A percentile compares a stretch with the other conserved stretches of the same genome.
Conservation (phyloP, 1,140 invertebrate genomes). For the Andrena cerasifolii region DNA sequence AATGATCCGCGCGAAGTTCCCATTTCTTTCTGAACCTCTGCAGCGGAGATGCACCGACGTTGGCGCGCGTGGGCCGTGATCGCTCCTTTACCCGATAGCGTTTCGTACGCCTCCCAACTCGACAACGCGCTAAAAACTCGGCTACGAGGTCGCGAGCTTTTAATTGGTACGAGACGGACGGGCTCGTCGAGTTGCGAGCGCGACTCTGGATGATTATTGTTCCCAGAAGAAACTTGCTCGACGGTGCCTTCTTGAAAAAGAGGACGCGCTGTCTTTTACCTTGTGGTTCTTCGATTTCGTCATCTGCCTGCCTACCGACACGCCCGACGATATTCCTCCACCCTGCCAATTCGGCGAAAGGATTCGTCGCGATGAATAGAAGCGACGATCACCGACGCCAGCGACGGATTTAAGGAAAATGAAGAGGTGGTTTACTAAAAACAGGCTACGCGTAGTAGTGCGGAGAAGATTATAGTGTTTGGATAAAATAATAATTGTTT, state of each 20-base stretch:
- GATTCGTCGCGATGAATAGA: neutral
- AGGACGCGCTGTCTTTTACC: neutral
- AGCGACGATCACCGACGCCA: too few species aligned
- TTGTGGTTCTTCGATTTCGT: slow-evolving; percentile 1
- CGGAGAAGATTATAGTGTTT: too few species aligned
- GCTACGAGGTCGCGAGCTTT: neutral
- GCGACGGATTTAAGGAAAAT: too few species aligned
- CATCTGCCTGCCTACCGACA: neutral
- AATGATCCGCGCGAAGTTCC: neutral
- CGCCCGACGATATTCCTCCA: neutral
- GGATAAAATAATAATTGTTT: too few species aligned
- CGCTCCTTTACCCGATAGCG: neutral
- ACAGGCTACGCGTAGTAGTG: too few species aligned
- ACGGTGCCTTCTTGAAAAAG: neutral
- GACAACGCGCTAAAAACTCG: slow-evolving; percentile 15
- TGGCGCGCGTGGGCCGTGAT: slow-evolving; percentile 37
- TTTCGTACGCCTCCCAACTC: slow-evolving; percentile 5
- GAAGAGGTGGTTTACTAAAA: too few species aligned
- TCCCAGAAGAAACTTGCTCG: slow-evolving; percentile 40
- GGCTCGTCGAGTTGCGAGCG: slow-evolving; percentile 46
- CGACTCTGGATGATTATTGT: slow-evolving; percentile 30
- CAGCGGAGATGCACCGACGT: slow-evolving; percentile 4
- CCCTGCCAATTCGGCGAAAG: neutral
- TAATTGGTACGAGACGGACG: slow-evolving; percentile 34
- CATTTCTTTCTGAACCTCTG: neutral